These are phyloP conservation scores for Sinocyclocheilus anshuiensis DNA, from an alignment of 2,113 vertebrate species.

Conservation along the genomic window DNA sequence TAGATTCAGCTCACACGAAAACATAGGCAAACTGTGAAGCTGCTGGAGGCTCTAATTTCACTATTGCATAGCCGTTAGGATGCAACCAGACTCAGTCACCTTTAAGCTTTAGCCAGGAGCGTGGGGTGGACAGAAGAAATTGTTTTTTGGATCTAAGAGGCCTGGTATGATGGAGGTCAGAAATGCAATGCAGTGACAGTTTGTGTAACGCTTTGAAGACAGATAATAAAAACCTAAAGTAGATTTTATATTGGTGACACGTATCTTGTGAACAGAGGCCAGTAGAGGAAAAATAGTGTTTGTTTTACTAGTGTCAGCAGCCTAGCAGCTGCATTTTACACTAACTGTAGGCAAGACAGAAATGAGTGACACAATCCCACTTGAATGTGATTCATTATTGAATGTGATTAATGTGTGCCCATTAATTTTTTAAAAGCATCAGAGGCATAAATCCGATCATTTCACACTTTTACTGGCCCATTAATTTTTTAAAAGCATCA, in stretches of 20 bases:
- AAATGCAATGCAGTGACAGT: neutral
- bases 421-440: neutral
- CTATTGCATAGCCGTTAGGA: neutral
- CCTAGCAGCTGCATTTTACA: too few relatives aligned
- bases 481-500: neutral
- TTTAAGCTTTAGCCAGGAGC: neutral
- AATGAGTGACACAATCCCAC: neutral
- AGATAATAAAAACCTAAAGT: neutral
- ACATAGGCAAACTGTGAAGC: neutral
- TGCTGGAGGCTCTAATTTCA: neutral
- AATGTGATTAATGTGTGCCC: too few relatives aligned
- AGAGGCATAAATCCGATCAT: too few relatives aligned
- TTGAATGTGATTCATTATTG: neutral
- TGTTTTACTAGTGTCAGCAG: neutral
- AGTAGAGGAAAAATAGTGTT: neutral
- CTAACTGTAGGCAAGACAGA: neutral
- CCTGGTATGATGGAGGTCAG: constrained; percentile 3
- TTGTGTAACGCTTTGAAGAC: constrained; percentile 14
- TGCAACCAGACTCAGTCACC: neutral
- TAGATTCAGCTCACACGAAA: constrained; percentile 9
- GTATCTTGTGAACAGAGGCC: neutral
- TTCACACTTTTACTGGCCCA: neutral
- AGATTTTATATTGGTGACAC: neutral
- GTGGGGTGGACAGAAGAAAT: constrained; percentile 16
- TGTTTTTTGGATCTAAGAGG: constrained; percentile 16